A percentile compares a stretch with the other conserved stretches of the same genome.
Conservation (phyloP, 2,113 vertebrate genomes). For the Toxotes jaculatrix region DNA sequence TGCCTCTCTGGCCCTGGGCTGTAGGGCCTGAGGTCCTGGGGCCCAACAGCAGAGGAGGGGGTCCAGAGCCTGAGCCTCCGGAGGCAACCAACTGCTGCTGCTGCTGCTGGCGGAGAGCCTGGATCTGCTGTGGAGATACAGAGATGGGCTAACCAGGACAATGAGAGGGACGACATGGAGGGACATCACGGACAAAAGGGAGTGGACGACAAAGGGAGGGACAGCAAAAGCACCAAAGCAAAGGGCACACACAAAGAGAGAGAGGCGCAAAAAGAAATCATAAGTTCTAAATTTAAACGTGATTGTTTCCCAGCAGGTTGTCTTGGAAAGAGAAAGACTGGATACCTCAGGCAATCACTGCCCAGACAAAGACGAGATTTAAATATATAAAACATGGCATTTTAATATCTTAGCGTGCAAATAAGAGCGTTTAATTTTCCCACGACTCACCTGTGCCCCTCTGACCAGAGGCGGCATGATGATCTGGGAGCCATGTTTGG, state of each 20-base stretch:
- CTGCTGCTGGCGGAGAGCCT: conserved; percentile 92
- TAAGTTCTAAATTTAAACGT: conserved; percentile 51
- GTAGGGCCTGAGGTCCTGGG: conserved; percentile 88
- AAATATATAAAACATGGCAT: background rate
- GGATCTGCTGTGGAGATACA: conserved; percentile 92
- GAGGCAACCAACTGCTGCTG: conserved; percentile 91
- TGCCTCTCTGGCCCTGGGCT: conserved; percentile 87
- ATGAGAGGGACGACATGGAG: conserved; percentile 56
- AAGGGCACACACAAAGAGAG: conserved; percentile 62
- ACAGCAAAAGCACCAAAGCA: conserved; percentile 66
- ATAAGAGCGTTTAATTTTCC: background rate
- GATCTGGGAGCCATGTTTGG: conserved; percentile 91
- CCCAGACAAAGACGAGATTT: conserved; percentile 5
- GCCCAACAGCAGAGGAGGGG: conserved; percentile 92
- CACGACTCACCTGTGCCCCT: conserved; percentile 90
- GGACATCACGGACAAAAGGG: conserved; percentile 41
- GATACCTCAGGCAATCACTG: background rate
- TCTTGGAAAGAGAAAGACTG: background rate
- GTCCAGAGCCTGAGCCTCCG: conserved; percentile 85
- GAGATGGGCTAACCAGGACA: conserved; percentile 85
- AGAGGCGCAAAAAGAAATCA: conserved; percentile 58
- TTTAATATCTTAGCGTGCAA: background rate
- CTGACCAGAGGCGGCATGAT: conserved; percentile 96
- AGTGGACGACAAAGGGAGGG: conserved; percentile 38
- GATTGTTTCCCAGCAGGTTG: conserved; percentile 28